Base-by-base conservation (phyloP, 1,140 invertebrate species). In the Nixonia krombeini region DNA sequence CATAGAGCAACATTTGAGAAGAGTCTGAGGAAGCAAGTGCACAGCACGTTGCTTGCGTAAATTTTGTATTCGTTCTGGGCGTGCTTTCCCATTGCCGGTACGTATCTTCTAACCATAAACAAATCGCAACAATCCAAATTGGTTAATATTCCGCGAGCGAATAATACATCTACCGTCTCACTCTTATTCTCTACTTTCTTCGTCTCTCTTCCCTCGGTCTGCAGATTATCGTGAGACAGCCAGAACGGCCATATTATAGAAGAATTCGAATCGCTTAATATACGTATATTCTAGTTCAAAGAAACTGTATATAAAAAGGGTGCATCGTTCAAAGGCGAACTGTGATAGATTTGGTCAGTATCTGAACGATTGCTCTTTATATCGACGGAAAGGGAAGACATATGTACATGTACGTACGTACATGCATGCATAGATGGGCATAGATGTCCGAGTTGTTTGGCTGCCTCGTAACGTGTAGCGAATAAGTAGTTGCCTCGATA, bases 221-320 rank as follows among this genome's bases (percentile, higher is more conserved):
- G 42, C 28, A 17, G 17, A 26, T 23, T 37, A 52, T 46, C n/a
- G n/a, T 49, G 56, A 40, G 37, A n/a, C 4, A 10, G 17, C 9
- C 6, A 9, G 18, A 4, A 42, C 74, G 74, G 74, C 74, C 74
- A 76, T 76, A 76, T 74, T 76, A 67, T 65, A 40, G 45, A 49
- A 58, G 46, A 59, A 49, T 70, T 53, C 53, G 26, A 44, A 37
- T 47, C 33, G 53, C 31, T 23, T n/a, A 21, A 37, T 18, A 28
- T 31, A 26, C 26, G 9, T 10, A 29, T 4, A 29, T 8, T 8
- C 2, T 8, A 29, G 26, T 10, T n/a, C n/a, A n/a, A n/a, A n/a
- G n/a, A 21, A 3, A 21, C 2, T 21, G 6, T 6, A 21, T 6
- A 21, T 21, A 21, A 21, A 2, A 21, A 21, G 6, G 21, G 21